Evolutionary conservation across 2,888 invertebrate species (phyloP).

Genomic region (Anodontia alba): DNA sequence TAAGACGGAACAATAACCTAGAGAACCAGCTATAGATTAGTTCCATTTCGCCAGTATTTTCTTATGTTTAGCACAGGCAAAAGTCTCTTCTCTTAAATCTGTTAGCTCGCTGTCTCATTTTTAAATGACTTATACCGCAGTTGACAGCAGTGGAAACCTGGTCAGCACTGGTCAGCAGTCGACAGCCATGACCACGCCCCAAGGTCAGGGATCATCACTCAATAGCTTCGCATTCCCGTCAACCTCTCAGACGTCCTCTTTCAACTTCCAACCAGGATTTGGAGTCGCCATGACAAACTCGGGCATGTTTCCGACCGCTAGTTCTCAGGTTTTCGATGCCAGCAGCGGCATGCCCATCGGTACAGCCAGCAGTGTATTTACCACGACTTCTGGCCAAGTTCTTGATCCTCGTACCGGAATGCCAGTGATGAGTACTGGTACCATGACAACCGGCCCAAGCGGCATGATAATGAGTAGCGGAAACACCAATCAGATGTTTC

Average conservation of each 20-base stretch:
- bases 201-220: not conserved
- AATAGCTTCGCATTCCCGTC: not conserved
- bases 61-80: too few relatives aligned
- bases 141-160: not conserved
- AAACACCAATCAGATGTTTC: not conserved
- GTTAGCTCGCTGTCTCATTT: too few relatives aligned
- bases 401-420: not conserved
- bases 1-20: too few relatives aligned
- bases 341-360: conserved; percentile 3
- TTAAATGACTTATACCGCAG: not conserved
- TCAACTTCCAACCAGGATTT: not conserved
- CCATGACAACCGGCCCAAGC: not conserved
- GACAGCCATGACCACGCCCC: not conserved
- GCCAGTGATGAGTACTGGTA: not conserved
- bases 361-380: not conserved
- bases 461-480: not conserved
- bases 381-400: not conserved
- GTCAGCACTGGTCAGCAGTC: not conserved
- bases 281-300: not conserved
- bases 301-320: not conserved
- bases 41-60: too few relatives aligned
- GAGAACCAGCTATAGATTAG: too few relatives aligned
- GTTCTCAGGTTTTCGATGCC: not conserved
- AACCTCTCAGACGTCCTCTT: not conserved
- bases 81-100: too few relatives aligned